Percentiles rank a stretch among this genome's conserved stretches.
These are phyloP conservation scores for Mus spicilegus DNA, from an alignment of 2,113 vertebrate species.

Conservation along the genomic window DNA sequence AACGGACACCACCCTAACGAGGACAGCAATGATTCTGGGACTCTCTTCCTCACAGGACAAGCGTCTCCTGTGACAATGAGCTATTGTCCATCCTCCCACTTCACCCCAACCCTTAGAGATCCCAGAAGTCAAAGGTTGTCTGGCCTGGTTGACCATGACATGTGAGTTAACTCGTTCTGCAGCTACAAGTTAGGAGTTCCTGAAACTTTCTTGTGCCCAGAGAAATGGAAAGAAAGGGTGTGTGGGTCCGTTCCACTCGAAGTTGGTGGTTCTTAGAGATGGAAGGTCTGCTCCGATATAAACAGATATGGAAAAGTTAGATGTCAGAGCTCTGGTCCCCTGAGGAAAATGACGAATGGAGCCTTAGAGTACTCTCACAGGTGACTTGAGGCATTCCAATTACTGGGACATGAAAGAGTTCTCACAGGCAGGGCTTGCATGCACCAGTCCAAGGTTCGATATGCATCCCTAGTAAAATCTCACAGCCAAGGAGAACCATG, in stretches of 20 bases:
- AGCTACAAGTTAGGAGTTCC: constrained; percentile 60
- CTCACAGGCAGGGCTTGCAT: constrained; percentile 22
- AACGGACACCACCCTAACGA: constrained; percentile 92
- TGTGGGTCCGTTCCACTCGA: constrained; percentile 64
- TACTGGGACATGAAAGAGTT: neutral
- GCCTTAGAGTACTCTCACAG: constrained; percentile 35
- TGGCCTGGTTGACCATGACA: constrained; percentile 94
- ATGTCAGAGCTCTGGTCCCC: constrained; percentile 28
- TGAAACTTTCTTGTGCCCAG: constrained; percentile 68
- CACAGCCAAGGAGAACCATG: constrained; percentile 48
- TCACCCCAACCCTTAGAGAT: constrained; percentile 87
- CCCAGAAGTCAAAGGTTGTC: constrained; percentile 96
- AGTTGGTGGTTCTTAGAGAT: constrained; percentile 80
- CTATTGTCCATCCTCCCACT: constrained; percentile 92
- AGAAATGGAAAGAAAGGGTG: neutral
- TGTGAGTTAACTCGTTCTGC: constrained; percentile 90
- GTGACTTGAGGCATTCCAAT: constrained; percentile 54
- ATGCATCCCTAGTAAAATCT: constrained; percentile 43
- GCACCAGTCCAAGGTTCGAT: neutral
- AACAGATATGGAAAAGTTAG: constrained; percentile 83
- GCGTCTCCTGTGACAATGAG: constrained; percentile 92
- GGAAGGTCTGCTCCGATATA: constrained; percentile 82
- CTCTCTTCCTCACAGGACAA: constrained; percentile 89
- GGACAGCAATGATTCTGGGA: constrained; percentile 89
- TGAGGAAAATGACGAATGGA: neutral